Evolutionary conservation across 1,140 invertebrate genomes (phyloP), one percentile per base, ranked within the genome.

Genomic region (Eumaeus atala): DNA sequence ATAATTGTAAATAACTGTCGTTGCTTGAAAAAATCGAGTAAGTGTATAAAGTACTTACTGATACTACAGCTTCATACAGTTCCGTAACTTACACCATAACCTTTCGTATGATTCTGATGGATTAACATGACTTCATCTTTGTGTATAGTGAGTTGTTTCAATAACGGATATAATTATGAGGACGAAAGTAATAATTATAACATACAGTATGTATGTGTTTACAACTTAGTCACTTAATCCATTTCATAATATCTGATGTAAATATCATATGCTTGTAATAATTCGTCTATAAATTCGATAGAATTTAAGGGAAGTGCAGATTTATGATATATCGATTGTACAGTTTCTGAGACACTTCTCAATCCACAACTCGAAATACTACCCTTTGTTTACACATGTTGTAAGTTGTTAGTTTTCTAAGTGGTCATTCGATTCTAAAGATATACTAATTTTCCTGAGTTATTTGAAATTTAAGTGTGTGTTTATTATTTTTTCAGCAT

Each of bases 21-120:
- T 51, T 84, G 71, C 59, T 38, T 86, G 61, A 81, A 78, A 69
- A 75, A 64, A 71, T 77, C 77, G 53, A 73, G 80, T 83, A 70
- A 78, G 80, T 80, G 56, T 48, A 11, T 33, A 36, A 35, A 50
- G 21, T 52, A 51, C 5, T 50, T 14, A 35, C 52, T 53, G 36
- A 48, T 42, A 40, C 47, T 37, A 60, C 48, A 62, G 48, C 12
- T 18, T 10, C 16, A 4, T 12, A 42, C 5, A n/a, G 28, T 28
- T 7, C n/a, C 36, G 12, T 21, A 28, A 28, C 12, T 59, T 58
- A 49, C 16, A 28, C 51, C 51, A 68, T 83, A 83, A 83, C 79
- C 79, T 83, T 70, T 66, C 51, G 49, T 51, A 60, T 47, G 28
- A 51, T 69, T 52, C 70, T 72, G 72, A 74, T 72, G 74, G 70